Base-by-base conservation (phyloP, 2,113 vertebrate genomes). In the Cromileptes altivelis region DNA sequence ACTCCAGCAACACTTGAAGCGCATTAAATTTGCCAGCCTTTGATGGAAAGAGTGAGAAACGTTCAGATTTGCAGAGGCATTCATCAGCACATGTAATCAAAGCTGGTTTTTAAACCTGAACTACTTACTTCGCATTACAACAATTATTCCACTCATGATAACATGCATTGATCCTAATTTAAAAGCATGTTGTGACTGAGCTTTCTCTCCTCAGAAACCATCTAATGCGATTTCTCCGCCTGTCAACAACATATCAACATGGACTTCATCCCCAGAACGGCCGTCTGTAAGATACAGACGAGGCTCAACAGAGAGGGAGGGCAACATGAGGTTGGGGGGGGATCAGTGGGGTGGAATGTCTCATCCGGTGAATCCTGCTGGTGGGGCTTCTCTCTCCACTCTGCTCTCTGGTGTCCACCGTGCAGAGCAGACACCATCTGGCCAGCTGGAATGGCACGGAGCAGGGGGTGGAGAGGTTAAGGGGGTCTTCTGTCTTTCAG, bases 401-500 rank as follows among this genome's bases (percentile, higher is more conserved):
- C 57, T 11, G 69, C 80, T 86, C 86, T 63, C 61, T 84, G 78
- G 82, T 84, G 84, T 91, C 87, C 86, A 70, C 80, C 61, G 72
- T 76, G 69, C 67, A 60, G 85, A 87, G 83, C 90, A 92, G 89
- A 93, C 90, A 92, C 90, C 92, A 93, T 93, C 92, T 94, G 91
- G 92, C 84, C 82, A 90, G 85, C 84, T 93, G 91, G 91, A 92
- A 92, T 94, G 85, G 85, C 84, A 78, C 82, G 4, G 83, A 80
- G 86, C 78, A 79, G 85, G 85, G 88, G 89, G 75, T 78, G 57
- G 77, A 67, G 70, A 82, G 61, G 83, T 78, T 77, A 75, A 49
- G 67, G 80, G 64, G 80, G 82, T 69, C 84, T 85, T 17, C 68
- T 63, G 42, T 85, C 71, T 68, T 86, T 69, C 47, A 33, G 89